Base-by-base conservation (phyloP, 2,113 vertebrate species). In the Symphodus melops region DNA sequence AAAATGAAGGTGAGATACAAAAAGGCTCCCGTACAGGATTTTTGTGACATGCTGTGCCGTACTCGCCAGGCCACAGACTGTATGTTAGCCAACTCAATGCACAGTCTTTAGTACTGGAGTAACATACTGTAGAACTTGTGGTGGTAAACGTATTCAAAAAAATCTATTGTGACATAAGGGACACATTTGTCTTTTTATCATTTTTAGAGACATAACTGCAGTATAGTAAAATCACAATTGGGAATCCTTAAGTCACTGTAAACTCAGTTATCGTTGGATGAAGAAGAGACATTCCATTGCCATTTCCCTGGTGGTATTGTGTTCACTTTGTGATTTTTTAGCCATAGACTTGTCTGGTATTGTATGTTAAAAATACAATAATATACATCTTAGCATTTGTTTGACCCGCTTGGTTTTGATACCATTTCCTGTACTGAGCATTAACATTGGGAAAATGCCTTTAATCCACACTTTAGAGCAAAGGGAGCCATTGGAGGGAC, bases 401-500 rank as follows among this genome's bases (percentile, higher is more conserved):
- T 73, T 75, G 41, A 51, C 61, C 41, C 23, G 19, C 28, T 51
- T 21, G 55, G 51, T 55, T 77, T 52, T 76, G 63, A 77, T 75
- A 44, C 9, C 46, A 48, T 80, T 69, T 23, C 51, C 59, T 52
- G 49, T 67, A 56, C 48, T 14, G 28, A 79, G 71, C 72, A 70
- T 82, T 48, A 5, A 48, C 46, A 48, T 16, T 4, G 46, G 14
- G 46, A 19, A 61, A 41, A 75, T 21, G 46, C 55, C 49, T 66
- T 42, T 68, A 51, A 55, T 55, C 57, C 37, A 58, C 77, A 62
- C 42, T 71, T 67, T 19, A 54, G 70, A 75, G 58, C 44, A 49
- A 69, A 72, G 63, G 61, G 48, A 82, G 73, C 73, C 20, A 41
- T 70, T 80, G 81, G 75, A 86, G 67, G 70, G 72, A 74, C 79